Percentiles rank a stretch among this genome's conserved stretches.
Conservation (phyloP, 2,113 vertebrate genomes). For the Aix galericulata region DNA sequence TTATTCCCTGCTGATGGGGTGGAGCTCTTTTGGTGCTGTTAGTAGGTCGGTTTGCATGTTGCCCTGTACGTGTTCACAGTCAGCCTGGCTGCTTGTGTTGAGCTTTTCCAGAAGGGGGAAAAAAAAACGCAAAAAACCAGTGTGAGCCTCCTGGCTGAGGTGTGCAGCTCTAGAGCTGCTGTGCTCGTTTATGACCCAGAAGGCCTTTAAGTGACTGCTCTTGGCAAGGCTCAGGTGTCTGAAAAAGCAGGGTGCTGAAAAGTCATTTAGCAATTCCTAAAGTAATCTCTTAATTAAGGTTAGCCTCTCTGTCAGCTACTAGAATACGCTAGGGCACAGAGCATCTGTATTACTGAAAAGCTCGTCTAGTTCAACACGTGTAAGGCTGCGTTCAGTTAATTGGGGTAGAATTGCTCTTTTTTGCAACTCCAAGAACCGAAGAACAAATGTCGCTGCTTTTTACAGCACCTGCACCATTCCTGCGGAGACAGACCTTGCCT, state of each 20-base stretch:
- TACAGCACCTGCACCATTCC: neutral
- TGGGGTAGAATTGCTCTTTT: neutral
- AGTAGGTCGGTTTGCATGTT: neutral
- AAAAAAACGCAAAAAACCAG: neutral
- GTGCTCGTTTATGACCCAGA: neutral
- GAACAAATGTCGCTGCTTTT: neutral
- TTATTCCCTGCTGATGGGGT: neutral
- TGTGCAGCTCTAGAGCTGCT: neutral
- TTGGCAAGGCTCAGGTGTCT: neutral
- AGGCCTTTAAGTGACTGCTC: neutral
- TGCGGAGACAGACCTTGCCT: neutral
- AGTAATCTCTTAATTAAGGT: neutral
- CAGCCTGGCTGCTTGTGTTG: neutral
- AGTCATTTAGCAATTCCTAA: neutral
- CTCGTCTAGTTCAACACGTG: neutral
- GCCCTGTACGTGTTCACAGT: neutral
- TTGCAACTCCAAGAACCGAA: neutral
- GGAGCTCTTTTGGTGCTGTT: neutral
- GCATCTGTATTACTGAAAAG: neutral
- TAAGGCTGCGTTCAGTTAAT: neutral
- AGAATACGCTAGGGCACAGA: neutral
- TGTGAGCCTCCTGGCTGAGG: neutral
- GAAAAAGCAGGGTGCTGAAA: neutral
- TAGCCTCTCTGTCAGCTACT: neutral
- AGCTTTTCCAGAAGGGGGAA: neutral